Evolutionary conservation across 1,140 invertebrate genomes (phyloP), one percentile per base, ranked within the genome.

Genomic region (Mesaphorura yosii): DNA sequence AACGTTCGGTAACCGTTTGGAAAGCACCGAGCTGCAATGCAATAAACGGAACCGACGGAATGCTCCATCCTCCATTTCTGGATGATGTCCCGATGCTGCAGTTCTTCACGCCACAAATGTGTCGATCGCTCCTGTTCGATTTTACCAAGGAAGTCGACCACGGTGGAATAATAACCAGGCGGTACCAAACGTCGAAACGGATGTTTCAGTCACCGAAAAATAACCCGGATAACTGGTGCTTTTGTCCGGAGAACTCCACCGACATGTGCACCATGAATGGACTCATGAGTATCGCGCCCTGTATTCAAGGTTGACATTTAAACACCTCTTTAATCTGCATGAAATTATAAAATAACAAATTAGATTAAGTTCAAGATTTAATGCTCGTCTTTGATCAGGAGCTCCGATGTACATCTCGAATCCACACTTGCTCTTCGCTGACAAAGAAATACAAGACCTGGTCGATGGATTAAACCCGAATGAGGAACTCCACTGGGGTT

Each of bases 1-100:
- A 79, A 55, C 64, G 72, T 1, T 67, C 75, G 47, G 62, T 79
- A 53, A 56, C 65, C 15, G 64, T 75, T 1, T 85, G 82, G 81
- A 64, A 64, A 0, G 70, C 74, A 7, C 68, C 72, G 27, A 6
- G 3, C 14, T 55, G 31, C 31, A 34, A 34, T 34, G 22, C 14
- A 42, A 14, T 20, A 7, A 42, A 42, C 10, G 40, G 40, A 23
- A 46, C 44, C 23, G 44, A 46, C 23, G 44, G 44, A 27, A 46
- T 46, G 44, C 7, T 46, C 4, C 28, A 7, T 25, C 44, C 14
- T 14, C 44, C 44, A 46, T 46, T 46, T 25, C 7, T 46, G 6
- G 23, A 14, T 20, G 12, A 12, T 37, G 34, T 12, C n/a, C 7
- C 19, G 17, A 42, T 10, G 17, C 7, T 42, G 40, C 10, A 42